Conservation (phyloP, 2,888 invertebrate species). For the Xanthia togata region DNA sequence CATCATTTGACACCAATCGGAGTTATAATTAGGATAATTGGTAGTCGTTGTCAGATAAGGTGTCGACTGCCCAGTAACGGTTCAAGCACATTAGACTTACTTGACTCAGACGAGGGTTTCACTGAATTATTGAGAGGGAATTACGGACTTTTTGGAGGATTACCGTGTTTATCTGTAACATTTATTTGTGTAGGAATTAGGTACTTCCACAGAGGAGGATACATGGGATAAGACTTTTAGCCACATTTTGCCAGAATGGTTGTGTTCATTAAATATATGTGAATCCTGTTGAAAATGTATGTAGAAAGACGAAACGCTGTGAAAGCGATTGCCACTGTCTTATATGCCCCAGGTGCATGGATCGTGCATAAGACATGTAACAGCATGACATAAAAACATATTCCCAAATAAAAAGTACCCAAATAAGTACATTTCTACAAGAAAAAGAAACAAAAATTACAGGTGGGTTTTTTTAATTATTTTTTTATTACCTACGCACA, state of each 20-base stretch:
- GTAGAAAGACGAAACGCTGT: no score
- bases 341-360: neutral
- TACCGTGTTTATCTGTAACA: conserved; percentile 15
- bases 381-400: neutral
- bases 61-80: conserved; percentile 5
- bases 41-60: neutral
- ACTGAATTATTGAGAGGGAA: conserved; percentile 43
- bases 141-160: conserved; percentile 20
- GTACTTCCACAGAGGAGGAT: neutral
- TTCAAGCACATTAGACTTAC: conserved; percentile 9
- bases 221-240: neutral
- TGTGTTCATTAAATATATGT: neutral
- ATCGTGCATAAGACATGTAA: neutral
- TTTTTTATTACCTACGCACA: neutral
- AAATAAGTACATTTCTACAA: neutral
- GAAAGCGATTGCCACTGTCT: neutral
- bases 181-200: conserved; percentile 17
- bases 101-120: conserved; percentile 22
- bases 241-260: neutral
- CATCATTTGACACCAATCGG: conserved; percentile 28
- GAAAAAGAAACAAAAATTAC: neutral
- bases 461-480: no score
- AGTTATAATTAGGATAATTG: conserved; percentile 28
- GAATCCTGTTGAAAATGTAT: no score
- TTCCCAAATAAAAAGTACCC: neutral